phyloP scores from a whole-genome alignment of 2,888 invertebrate genomes.

The Microctonus brassicae region DNA sequence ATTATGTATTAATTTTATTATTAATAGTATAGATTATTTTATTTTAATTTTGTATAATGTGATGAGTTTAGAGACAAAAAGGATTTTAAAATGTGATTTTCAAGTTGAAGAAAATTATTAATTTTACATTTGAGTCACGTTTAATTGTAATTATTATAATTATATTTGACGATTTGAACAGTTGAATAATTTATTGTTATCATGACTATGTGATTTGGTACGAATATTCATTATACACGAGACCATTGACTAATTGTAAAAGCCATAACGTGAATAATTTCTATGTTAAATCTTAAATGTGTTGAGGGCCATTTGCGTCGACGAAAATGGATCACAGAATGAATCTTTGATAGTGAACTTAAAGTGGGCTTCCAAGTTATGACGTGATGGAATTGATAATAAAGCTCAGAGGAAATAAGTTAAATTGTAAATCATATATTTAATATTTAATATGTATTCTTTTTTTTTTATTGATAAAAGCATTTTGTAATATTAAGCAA shows the following conservation, averaged over 20 bases:
- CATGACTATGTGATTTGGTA: background rate
- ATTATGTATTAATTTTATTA: background rate
- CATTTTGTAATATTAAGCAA: too few species aligned
- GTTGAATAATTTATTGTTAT: background rate
- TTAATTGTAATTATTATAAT: background rate
- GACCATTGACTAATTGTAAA: background rate
- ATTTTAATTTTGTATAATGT: too few species aligned
- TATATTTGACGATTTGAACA: background rate
- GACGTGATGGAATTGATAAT: background rate
- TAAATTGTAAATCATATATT: background rate
- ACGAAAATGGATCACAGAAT: background rate
- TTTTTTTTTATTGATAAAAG: too few species aligned
- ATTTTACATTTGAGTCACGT: background rate
- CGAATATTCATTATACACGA: background rate
- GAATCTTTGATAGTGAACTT: background rate
- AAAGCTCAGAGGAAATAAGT: background rate
- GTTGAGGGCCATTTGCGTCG: background rate
- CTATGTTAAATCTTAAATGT: background rate
- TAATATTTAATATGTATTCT: background rate
- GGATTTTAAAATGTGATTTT: background rate
- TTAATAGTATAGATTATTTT: too few species aligned
- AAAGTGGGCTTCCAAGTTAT: conserved; percentile 2
- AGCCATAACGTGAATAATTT: background rate
- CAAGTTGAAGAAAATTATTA: background rate
- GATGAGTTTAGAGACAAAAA: background rate